Percentiles rank a stretch among this genome's conserved stretches.
phyloP scores from a whole-genome alignment of 1,140 invertebrate genomes.

The Drosophila pectinifera region DNA sequence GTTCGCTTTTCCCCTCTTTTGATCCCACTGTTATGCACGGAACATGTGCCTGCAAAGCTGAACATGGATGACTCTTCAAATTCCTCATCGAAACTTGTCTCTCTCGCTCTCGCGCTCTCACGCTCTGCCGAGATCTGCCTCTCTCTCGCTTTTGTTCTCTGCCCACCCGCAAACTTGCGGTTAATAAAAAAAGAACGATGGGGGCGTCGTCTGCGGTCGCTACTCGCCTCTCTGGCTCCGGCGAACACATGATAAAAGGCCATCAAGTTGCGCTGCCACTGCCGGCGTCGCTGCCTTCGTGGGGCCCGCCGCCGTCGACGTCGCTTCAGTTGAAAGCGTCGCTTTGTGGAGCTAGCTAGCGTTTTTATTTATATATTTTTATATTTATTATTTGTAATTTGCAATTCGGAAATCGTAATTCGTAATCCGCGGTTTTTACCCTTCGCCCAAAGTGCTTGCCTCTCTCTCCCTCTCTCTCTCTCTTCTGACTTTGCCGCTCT shows the following conservation, averaged over 20 bases:
- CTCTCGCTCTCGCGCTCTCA: constrained; percentile 18
- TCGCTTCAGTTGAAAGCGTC: constrained; percentile 70
- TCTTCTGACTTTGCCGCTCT: constrained; percentile 11
- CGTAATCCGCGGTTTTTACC: constrained; percentile 28
- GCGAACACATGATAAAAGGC: constrained; percentile 18
- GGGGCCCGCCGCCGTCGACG: constrained; percentile 48
- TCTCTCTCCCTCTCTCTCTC: constrained; percentile 6
- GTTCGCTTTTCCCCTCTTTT: neutral
- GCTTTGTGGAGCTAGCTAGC: constrained; percentile 69
- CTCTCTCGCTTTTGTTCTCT: constrained; percentile 26
- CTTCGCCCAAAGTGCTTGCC: constrained; percentile 1
- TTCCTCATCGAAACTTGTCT: constrained; percentile 12
- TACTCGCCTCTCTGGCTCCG: constrained; percentile 8
- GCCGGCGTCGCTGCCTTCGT: constrained; percentile 32
- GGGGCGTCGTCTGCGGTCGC: constrained; percentile 33
- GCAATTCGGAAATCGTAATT: constrained; percentile 47
- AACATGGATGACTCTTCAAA: constrained; percentile 31
- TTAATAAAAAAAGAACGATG: constrained; percentile 34
- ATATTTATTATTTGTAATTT: constrained; percentile 51
- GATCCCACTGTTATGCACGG: constrained; percentile 14
- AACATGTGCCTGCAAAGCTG: constrained; percentile 6
- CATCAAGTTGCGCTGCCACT: constrained; percentile 12
- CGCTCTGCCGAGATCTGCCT: constrained; percentile 16
- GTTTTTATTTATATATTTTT: constrained; percentile 48
- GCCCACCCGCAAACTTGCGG: constrained; percentile 35